Conservation (phyloP, 2,797 vertebrate species). For the Percopsis omiscomaycus region DNA sequence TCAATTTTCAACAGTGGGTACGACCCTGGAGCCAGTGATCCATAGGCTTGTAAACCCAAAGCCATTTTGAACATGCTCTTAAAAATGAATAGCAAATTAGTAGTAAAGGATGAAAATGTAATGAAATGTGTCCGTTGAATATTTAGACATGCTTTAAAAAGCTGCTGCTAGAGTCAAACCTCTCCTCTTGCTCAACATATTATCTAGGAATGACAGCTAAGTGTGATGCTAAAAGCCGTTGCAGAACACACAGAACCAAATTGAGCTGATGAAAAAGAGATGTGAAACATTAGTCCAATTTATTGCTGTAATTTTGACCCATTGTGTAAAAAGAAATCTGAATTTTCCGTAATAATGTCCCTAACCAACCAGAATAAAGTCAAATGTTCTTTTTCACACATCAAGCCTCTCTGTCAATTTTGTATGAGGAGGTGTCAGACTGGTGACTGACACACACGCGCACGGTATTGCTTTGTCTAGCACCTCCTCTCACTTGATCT, state of each 20-base stretch:
- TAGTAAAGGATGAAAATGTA: constrained; percentile 69
- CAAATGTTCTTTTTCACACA: not conserved
- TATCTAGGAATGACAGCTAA: constrained; percentile 22
- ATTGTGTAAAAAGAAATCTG: too few species aligned
- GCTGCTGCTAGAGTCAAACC: constrained; percentile 19
- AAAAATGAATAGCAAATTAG: constrained; percentile 72
- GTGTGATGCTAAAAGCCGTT: constrained; percentile 16
- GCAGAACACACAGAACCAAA: constrained; percentile 20
- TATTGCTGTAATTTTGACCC: too few species aligned
- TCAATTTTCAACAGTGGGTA: constrained; percentile 58
- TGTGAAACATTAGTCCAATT: too few species aligned
- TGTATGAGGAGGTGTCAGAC: too few species aligned
- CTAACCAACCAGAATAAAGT: not conserved
- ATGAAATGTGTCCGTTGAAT: constrained; percentile 62
- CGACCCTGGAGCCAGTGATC: constrained; percentile 65
- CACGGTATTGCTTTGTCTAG: not conserved
- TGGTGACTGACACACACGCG: not conserved
- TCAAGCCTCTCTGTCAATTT: too few species aligned
- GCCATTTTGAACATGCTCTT: constrained; percentile 66
- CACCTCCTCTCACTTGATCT: constrained; percentile 9
- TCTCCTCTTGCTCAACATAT: constrained; percentile 12
- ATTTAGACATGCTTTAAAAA: constrained; percentile 52
- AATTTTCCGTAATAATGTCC: not conserved
- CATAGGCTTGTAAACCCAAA: constrained; percentile 72
- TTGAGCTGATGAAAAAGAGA: too few species aligned